phyloP scores from a whole-genome alignment of 2,113 vertebrate genomes.

The Otolemur garnettii region DNA sequence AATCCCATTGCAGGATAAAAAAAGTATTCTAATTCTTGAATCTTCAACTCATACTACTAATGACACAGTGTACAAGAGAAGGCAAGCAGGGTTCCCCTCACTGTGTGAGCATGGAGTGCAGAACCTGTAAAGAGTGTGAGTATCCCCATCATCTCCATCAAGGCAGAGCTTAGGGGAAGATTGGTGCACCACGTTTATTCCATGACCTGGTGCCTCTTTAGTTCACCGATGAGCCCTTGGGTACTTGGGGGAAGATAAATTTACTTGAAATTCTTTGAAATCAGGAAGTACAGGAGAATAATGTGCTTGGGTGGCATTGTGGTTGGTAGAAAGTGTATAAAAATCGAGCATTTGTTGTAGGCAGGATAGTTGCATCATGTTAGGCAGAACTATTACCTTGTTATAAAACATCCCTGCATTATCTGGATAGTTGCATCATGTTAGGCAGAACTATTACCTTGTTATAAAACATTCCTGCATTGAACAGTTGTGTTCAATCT shows the following conservation, averaged over 20 bases:
- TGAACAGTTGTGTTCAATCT: not conserved
- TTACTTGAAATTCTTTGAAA: constrained; percentile 41
- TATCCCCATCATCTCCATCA: not conserved
- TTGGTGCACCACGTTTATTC: not conserved
- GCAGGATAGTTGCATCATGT: no score
- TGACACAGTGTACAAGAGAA: not conserved
- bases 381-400: no score
- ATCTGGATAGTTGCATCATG: no score
- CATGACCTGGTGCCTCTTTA: not conserved
- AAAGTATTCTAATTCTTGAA: not conserved
- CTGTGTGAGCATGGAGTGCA: not conserved
- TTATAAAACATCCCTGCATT: no score
- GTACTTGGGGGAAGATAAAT: not conserved
- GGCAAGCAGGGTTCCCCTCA: not conserved
- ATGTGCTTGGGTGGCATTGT: not conserved
- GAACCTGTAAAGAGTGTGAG: not conserved
- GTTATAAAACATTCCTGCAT: no score
- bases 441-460: no score
- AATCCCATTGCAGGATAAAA: not conserved
- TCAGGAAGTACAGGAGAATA: not conserved
- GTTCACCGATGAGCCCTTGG: not conserved
- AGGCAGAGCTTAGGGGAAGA: not conserved
- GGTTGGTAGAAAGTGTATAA: not conserved
- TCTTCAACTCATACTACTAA: not conserved
- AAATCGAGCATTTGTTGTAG: not conserved